Percentiles rank a stretch among this genome's conserved stretches.
phyloP scores from a whole-genome alignment of 2,797 vertebrate species.

The Sebastes minor region DNA sequence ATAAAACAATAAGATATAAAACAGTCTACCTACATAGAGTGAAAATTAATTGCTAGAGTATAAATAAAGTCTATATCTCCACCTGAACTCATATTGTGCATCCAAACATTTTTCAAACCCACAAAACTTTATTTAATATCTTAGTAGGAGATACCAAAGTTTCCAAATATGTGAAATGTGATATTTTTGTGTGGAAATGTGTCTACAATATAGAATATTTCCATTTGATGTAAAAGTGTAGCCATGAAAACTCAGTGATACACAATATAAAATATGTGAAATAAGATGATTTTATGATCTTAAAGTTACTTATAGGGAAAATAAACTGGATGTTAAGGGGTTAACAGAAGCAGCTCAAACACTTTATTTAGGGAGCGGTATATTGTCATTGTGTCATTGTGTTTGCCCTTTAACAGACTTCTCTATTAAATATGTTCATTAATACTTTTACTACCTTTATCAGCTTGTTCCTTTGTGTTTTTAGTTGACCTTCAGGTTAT shows the following conservation, averaged over 20 bases:
- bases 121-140: neutral
- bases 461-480: neutral
- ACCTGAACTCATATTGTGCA: neutral
- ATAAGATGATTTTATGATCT: too few relatives aligned
- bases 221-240: neutral
- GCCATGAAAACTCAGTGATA: too few relatives aligned
- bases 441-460: neutral
- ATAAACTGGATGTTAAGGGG: neutral
- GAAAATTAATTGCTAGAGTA: neutral
- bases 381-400: too few relatives aligned
- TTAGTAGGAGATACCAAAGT: neutral
- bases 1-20: neutral
- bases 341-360: neutral
- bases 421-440: neutral
- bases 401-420: neutral
- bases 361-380: too few relatives aligned
- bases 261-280: too few relatives aligned
- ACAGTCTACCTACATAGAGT: neutral
- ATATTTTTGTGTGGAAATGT: neutral
- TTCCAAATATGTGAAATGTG: neutral
- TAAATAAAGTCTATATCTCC: neutral
- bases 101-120: too few relatives aligned
- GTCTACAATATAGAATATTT: neutral
- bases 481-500: neutral
- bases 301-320: neutral